Evolutionary conservation across 2,888 invertebrate genomes (phyloP).

Genomic region (Tuta absoluta): DNA sequence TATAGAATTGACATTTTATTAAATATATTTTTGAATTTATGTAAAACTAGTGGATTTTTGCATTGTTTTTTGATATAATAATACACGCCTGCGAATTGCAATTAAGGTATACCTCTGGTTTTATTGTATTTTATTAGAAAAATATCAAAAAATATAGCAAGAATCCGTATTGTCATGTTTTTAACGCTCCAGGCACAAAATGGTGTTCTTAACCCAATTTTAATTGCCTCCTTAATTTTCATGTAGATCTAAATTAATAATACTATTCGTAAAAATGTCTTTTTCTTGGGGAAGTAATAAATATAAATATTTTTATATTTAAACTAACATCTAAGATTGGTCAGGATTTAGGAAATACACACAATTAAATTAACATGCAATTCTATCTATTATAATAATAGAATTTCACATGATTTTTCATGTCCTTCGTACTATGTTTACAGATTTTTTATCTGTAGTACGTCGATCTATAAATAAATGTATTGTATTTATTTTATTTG

Average conservation of each 20-base stretch:
- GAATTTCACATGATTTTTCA: conserved; percentile 36
- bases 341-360: conserved; percentile 77
- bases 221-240: conserved; percentile 66
- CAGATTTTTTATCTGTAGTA: conserved; percentile 15
- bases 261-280: conserved; percentile 82
- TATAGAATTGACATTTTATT: conserved; percentile 73
- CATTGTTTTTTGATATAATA: conserved; percentile 46
- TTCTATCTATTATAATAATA: conserved; percentile 39
- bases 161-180: conserved; percentile 69
- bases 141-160: conserved; percentile 49
- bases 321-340: conserved; percentile 75
- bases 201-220: conserved; percentile 76
- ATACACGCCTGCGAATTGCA: background rate
- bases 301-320: conserved; percentile 68
- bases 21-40: conserved; percentile 53
- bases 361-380: conserved; percentile 53
- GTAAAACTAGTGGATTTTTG: conserved; percentile 48
- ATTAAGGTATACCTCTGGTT: conserved; percentile 15
- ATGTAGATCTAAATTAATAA: conserved; percentile 79
- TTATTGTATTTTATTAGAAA: conserved; percentile 34
- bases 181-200: conserved; percentile 69
- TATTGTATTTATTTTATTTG: conserved; percentile 51
- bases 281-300: conserved; percentile 75
- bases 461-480: conserved; percentile 12
- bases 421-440: background rate